A percentile compares a stretch with the other conserved stretches of the same genome.
Evolutionary conservation across 2,113 vertebrate genomes (phyloP).

Genomic region (Proteles cristata): DNA sequence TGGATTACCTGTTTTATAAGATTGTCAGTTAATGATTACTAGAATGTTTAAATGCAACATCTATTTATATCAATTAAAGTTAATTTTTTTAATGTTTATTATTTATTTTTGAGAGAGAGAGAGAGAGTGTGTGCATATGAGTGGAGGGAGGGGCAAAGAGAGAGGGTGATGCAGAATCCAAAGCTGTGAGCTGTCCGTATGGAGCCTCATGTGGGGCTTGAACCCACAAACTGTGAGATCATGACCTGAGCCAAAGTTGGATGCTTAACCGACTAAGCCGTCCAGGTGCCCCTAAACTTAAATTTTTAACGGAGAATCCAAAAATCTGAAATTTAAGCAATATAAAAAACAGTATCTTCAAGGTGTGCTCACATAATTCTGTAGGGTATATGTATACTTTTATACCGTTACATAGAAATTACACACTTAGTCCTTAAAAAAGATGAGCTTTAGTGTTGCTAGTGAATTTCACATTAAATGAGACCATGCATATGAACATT

Average conservation of each 20-base stretch:
- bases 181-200: no score
- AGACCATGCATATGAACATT: conserved; percentile 15
- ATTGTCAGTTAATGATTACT: conserved; percentile 31
- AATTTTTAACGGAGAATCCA: conserved; percentile 39
- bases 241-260: no score
- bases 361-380: neutral
- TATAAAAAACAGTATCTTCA: neutral
- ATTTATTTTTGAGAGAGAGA: no score
- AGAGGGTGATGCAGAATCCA: no score
- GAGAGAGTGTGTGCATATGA: no score
- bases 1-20: conserved; percentile 17
- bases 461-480: conserved; percentile 46
- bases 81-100: no score
- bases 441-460: neutral
- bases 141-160: no score
- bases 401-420: neutral
- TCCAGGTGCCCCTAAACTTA: neutral
- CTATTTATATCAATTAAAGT: neutral
- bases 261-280: no score
- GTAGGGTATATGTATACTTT: neutral
- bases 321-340: conserved; percentile 44
- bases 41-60: conserved; percentile 24
- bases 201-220: no score
- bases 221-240: no score
- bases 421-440: neutral